A percentile compares a stretch with the other conserved stretches of the same genome.
These are phyloP conservation scores for Odontomyia ornata DNA, from an alignment of 2,888 invertebrate genomes.

Conservation along the genomic window DNA sequence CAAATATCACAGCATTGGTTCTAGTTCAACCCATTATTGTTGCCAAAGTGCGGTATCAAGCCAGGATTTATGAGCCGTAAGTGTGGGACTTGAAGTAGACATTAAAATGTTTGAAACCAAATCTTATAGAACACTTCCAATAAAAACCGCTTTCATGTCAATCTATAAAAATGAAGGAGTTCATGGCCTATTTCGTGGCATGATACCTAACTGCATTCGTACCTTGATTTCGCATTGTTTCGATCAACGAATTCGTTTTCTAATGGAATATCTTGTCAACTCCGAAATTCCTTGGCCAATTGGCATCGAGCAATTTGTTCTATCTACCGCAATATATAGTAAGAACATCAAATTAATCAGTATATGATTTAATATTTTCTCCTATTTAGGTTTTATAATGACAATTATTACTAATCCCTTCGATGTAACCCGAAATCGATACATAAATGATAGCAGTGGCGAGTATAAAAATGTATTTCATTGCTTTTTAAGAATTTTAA, in stretches of 20 bases:
- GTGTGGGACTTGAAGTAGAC: background rate
- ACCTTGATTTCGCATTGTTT: background rate
- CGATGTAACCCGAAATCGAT: constrained; percentile 4
- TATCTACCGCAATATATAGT: background rate
- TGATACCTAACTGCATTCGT: background rate
- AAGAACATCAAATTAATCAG: background rate
- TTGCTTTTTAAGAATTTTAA: background rate
- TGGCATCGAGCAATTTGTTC: background rate
- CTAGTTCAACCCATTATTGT: constrained; percentile 4
- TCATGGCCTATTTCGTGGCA: constrained; percentile 10
- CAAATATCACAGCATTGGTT: background rate
- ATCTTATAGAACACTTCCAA: background rate
- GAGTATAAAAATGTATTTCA: background rate
- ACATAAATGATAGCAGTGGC: background rate
- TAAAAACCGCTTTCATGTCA: background rate
- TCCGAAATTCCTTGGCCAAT: background rate
- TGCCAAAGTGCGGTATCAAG: constrained; percentile 17
- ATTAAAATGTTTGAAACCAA: background rate
- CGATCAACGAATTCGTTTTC: background rate
- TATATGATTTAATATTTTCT: background rate
- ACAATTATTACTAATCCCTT: background rate
- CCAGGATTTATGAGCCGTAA: constrained; percentile 10
- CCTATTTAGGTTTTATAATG: background rate
- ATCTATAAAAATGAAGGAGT: constrained; percentile 6
- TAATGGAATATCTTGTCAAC: background rate